Conservation (phyloP, 2,888 invertebrate genomes). For the Nomada ferruginata region DNA sequence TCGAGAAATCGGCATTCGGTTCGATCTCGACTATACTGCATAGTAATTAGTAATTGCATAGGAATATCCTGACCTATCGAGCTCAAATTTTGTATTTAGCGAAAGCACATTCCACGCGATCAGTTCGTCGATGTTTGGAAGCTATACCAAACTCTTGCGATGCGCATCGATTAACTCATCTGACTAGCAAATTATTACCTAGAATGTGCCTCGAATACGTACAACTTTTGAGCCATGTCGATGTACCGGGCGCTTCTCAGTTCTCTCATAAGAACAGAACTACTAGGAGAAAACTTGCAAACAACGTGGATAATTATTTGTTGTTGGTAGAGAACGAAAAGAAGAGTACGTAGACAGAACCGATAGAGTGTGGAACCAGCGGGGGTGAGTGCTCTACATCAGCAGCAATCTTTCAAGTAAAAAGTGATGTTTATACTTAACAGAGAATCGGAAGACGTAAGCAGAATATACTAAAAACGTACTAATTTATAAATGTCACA, state of each 20-base stretch:
- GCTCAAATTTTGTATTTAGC: not conserved
- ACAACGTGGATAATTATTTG: not conserved
- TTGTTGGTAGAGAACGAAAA: not conserved
- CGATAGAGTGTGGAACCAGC: not conserved
- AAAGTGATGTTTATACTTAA: conserved; percentile 33
- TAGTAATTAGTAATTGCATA: not conserved
- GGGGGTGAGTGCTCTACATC: not conserved
- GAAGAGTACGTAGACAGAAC: not conserved
- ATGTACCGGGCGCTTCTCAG: not conserved
- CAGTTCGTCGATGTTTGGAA: not conserved
- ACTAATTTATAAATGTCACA: conserved; percentile 34
- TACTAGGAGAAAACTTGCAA: conserved; percentile 14
- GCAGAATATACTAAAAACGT: conserved; percentile 53
- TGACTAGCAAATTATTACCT: not conserved
- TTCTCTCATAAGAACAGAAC: not conserved
- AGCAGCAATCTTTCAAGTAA: not conserved
- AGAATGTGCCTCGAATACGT: conserved; percentile 6
- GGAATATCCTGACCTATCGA: not conserved
- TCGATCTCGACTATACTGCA: not conserved
- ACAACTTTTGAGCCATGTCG: conserved; percentile 13
- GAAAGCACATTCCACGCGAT: not conserved
- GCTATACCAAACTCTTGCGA: too few species aligned
- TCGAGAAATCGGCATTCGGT: too few species aligned
- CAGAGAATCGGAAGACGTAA: conserved; percentile 61
- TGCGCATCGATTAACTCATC: not conserved